Base-by-base conservation (phyloP, 2,888 invertebrate genomes). In the Hermodice carunculata region DNA sequence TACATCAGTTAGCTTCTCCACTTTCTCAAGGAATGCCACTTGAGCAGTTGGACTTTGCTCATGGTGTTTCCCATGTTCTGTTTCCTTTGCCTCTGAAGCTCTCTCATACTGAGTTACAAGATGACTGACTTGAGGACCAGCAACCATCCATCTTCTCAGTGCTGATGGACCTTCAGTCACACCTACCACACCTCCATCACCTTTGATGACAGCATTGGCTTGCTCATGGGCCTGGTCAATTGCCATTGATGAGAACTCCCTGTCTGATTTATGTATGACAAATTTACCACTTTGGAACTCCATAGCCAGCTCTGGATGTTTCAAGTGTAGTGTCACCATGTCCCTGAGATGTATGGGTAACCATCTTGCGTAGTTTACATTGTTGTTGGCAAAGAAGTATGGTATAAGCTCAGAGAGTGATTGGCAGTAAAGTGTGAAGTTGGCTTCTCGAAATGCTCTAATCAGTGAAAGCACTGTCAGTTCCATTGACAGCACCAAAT, bases 201-300 rank as follows among this genome's bases (percentile, higher is more conserved):
- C 74, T 64, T 76, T 78, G 43, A 75, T 66, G 29, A 72, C 32
- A 32, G 61, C 71, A 69, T 76, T 77, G 44, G 43, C 60, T 37
- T 78, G 76, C 48, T 78, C 74, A 56, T 78, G 74, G 8, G 75
- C 70, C 54, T 73, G 75, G 54, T 75, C 67, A 37, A 72, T 70
- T n/a, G 76, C 69, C 48, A 74, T 62, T 40, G 62, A 56, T 19
- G 73, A 74, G 48, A 69, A 75, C n/a, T 52, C 44, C 22, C 58
- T 31, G 8, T 42, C 52, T 14, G 72, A 66, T 46, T 78, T 78
- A 48, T 61, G 42, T 0, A 75, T 64, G 29, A 63, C 66, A 62
- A 75, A 74, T 4, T 67, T 69, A 17, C 75, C 74, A n/a, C 43
- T 57, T 6, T 66, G 4, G 61, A 75, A 76, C 46, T 73, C 70